A percentile compares a stretch with the other conserved stretches of the same genome.
Evolutionary conservation across 37 sponge, comb jelly and placozoan genomes (phyloP).

Genomic region (Agelas oroides): DNA sequence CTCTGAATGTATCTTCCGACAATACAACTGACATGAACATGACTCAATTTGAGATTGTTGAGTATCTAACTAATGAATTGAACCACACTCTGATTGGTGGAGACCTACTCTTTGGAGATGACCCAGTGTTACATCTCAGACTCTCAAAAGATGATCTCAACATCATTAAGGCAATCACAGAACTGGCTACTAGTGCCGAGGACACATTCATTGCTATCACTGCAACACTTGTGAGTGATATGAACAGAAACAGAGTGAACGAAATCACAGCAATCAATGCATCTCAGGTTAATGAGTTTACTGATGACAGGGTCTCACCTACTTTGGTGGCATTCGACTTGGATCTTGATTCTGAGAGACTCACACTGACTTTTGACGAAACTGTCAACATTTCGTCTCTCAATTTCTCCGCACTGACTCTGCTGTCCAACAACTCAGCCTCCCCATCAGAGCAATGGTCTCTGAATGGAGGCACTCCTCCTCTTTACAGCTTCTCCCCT

Average conservation of each 20-base stretch:
- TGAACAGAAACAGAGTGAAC: constrained; percentile 71
- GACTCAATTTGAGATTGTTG: constrained; percentile 24
- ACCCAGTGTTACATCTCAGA: constrained; percentile 61
- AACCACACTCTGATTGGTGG: constrained; percentile 71
- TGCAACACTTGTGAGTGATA: constrained; percentile 54
- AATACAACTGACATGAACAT: constrained; percentile 40
- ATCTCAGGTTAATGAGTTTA: constrained; percentile 35
- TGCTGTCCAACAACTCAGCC: constrained; percentile 44
- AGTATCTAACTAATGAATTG: constrained; percentile 37
- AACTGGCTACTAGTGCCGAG: constrained; percentile 34
- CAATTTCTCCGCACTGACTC: constrained; percentile 52
- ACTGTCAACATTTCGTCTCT: constrained; percentile 83
- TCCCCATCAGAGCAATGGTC: constrained; percentile 50
- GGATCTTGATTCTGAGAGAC: constrained; percentile 57
- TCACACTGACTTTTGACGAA: constrained; percentile 84
- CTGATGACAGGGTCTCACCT: constrained; percentile 58
- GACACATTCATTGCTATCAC: constrained; percentile 75
- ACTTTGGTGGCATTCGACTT: constrained; percentile 64
- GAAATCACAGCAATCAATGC: constrained; percentile 48
- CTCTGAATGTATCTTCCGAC: constrained; percentile 7
- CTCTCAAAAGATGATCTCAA: constrained; percentile 74
- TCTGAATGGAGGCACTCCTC: constrained; percentile 40
- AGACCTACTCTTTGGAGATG: constrained; percentile 41
- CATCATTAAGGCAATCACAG: constrained; percentile 64
- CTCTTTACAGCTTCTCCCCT: constrained; percentile 49